Evolutionary conservation across 2,797 vertebrate genomes (phyloP).

Genomic region (Chrysocyon brachyurus): DNA sequence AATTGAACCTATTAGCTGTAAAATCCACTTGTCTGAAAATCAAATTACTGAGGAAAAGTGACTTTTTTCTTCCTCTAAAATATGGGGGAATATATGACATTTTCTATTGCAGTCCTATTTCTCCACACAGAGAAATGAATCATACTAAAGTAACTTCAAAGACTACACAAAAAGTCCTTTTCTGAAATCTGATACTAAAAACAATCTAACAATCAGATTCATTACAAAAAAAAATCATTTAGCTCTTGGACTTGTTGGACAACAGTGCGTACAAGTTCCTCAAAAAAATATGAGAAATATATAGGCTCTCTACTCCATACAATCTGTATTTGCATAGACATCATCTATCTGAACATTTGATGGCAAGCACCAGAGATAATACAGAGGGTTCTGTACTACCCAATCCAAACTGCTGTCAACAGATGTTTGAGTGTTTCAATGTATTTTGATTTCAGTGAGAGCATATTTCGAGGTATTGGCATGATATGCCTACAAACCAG

Average conservation of each 20-base stretch:
- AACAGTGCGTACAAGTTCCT: not conserved
- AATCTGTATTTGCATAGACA: not conserved
- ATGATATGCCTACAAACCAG: not conserved
- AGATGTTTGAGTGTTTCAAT: not conserved
- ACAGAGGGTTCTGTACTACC: not conserved
- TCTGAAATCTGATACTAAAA: not conserved
- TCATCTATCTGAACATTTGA: not conserved
- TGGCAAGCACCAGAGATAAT: not conserved
- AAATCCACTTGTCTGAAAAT: constrained; percentile 41
- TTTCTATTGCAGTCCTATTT: not conserved
- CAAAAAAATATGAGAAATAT: not conserved
- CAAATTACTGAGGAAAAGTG: constrained; percentile 35
- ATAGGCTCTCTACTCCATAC: accelerated
- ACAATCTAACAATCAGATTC: not conserved
- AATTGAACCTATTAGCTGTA: not conserved
- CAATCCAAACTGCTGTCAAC: not conserved
- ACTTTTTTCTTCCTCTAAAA: constrained; percentile 14
- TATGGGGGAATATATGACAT: not conserved
- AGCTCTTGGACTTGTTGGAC: not conserved
- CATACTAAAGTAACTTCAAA: not conserved
- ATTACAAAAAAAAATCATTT: not conserved
- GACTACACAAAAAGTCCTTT: not conserved
- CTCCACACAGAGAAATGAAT: not conserved
- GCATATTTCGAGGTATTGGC: not conserved
- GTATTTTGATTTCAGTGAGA: not conserved